phyloP scores from a whole-genome alignment of 1,140 invertebrate genomes.

The Drosophila murphyi region DNA sequence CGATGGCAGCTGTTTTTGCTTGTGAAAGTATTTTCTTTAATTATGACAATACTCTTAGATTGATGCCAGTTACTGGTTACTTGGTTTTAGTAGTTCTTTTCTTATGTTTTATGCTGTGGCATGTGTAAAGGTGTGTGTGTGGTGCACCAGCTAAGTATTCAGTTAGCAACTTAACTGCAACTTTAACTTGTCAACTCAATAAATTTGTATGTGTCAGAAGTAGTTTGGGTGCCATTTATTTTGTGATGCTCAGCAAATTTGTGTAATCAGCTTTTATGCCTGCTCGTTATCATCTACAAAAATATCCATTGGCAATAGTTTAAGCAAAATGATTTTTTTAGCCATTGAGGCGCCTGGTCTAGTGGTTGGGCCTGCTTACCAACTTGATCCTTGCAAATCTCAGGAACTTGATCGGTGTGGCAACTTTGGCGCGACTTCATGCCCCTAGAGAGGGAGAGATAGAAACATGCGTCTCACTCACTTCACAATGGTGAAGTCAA shows the following conservation, averaged over 20 bases:
- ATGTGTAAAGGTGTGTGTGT: neutral
- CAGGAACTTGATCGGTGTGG: conserved; percentile 37
- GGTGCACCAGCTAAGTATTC: too few relatives aligned
- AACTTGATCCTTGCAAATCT: conserved; percentile 30
- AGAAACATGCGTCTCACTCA: neutral
- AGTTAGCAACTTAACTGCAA: too few relatives aligned
- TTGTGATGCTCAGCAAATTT: too few relatives aligned
- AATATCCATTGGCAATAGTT: neutral
- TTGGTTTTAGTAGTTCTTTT: neutral
- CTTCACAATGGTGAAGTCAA: conserved; percentile 25
- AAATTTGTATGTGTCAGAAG: too few relatives aligned
- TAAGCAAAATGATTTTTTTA: neutral
- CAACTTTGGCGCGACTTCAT: conserved; percentile 21
- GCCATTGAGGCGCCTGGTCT: conserved; percentile 13
- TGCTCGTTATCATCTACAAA: neutral
- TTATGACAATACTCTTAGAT: conserved; percentile 47
- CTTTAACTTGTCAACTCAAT: too few relatives aligned
- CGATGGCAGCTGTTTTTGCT: conserved; percentile 38
- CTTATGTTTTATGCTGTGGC: neutral
- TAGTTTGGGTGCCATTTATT: too few relatives aligned
- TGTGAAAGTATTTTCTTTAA: conserved; percentile 54
- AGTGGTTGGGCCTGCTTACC: neutral
- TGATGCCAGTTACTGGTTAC: conserved; percentile 33
- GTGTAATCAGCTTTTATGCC: too few relatives aligned
- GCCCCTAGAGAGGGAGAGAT: too few relatives aligned